Conservation (phyloP, 2,888 invertebrate genomes). For the Noctua pronuba region DNA sequence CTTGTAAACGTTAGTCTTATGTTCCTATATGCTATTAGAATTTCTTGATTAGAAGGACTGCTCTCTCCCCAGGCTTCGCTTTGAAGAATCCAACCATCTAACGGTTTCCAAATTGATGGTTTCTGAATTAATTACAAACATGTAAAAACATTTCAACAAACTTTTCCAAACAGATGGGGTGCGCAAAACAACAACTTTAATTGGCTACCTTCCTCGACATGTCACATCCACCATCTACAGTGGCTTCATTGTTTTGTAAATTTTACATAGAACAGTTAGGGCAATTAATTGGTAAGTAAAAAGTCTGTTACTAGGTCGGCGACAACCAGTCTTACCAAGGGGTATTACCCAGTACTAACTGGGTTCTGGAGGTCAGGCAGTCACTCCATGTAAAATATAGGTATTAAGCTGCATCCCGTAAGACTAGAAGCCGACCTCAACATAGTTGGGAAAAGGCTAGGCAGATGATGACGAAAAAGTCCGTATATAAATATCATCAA, state of each 20-base stretch:
- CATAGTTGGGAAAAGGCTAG: too few species aligned
- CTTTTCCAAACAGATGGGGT: background rate
- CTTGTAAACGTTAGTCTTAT: background rate
- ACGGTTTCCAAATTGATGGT: background rate
- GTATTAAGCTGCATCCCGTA: too few species aligned
- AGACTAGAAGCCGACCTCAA: too few species aligned
- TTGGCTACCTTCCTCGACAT: constrained; percentile 18
- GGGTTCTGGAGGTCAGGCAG: too few species aligned
- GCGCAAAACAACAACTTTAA: constrained; percentile 30
- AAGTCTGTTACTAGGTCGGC: background rate
- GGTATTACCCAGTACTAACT: too few species aligned
- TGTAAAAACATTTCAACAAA: constrained; percentile 27
- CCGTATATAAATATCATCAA: background rate
- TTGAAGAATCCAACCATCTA: background rate
- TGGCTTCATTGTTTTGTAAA: constrained; percentile 28
- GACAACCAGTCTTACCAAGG: too few species aligned
- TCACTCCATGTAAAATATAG: too few species aligned
- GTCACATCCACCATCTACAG: constrained; percentile 8
- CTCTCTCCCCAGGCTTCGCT: background rate
- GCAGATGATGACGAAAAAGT: background rate
- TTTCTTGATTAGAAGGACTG: background rate
- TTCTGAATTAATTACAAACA: constrained; percentile 14
- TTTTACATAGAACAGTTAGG: constrained; percentile 4
- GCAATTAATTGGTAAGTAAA: background rate
- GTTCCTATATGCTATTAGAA: background rate